Evolutionary conservation across 1,140 invertebrate species (phyloP).

Genomic region (Tetramorium simillimum): DNA sequence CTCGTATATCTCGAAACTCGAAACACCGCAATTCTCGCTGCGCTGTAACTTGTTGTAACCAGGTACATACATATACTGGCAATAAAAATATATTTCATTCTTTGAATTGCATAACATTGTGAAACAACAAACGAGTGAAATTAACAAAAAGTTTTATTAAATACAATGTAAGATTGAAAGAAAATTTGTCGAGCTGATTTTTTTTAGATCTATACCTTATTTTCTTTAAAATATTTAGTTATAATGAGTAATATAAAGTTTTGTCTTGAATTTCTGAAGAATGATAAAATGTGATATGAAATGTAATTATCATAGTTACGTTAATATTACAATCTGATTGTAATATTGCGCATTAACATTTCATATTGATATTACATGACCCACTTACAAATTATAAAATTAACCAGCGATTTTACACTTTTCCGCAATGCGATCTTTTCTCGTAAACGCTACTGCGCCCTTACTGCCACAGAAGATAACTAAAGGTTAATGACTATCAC

Average conservation of each 20-base stretch:
- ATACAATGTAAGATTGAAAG: neutral
- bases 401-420: neutral
- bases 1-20: slow-evolving; percentile 38
- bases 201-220: neutral
- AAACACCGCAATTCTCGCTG: slow-evolving; percentile 26
- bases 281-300: too few species aligned
- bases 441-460: slow-evolving; percentile 29
- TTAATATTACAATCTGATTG: neutral
- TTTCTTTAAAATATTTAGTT: neutral
- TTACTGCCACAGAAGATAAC: slow-evolving; percentile 16
- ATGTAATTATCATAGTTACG: neutral
- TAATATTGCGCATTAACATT: neutral
- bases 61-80: too few species aligned
- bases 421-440: slow-evolving; percentile 13
- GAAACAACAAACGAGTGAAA: neutral
- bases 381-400: neutral
- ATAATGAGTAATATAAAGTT: too few species aligned
- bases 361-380: neutral
- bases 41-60: neutral
- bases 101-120: neutral
- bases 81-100: neutral
- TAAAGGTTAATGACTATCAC: slow-evolving; percentile 22
- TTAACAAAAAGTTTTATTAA: slow-evolving; percentile 14
- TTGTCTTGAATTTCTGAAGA: too few species aligned
- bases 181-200: neutral